Evolutionary conservation across 2,797 vertebrate species (phyloP).

Genomic region (Hemitrygon akajei): DNA sequence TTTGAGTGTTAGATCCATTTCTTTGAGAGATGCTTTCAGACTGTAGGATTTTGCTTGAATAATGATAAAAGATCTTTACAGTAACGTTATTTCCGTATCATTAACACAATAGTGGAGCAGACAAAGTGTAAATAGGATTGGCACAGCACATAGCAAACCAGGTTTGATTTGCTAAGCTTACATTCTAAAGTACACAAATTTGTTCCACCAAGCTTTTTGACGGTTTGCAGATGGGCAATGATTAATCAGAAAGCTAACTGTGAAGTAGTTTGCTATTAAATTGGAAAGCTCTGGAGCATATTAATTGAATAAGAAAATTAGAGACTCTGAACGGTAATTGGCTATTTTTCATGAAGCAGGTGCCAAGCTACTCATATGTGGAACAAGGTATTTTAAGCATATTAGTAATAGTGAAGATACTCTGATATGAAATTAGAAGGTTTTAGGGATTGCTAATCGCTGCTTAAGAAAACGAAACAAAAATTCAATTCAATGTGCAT

Average conservation of each 20-base stretch:
- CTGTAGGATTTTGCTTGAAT: background rate
- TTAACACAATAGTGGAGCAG: constrained; percentile 67
- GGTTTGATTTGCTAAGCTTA: constrained; percentile 72
- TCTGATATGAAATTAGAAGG: constrained; percentile 95
- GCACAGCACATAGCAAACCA: constrained; percentile 74
- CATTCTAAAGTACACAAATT: constrained; percentile 85
- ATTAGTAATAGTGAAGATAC: constrained; percentile 98
- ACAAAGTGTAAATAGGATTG: constrained; percentile 72
- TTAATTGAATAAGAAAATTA: constrained; percentile 99
- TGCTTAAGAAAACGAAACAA: background rate
- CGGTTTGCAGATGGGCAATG: constrained; percentile 96
- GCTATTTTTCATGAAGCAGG: constrained; percentile 97
- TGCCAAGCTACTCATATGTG: constrained; percentile 98
- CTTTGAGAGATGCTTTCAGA: background rate
- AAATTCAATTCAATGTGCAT: background rate
- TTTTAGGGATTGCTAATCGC: constrained; percentile 57
- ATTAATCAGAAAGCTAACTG: constrained; percentile 99
- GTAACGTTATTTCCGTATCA: constrained; percentile 68
- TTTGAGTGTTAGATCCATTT: background rate
- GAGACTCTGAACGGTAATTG: constrained; percentile 96
- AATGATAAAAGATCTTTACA: constrained; percentile 72
- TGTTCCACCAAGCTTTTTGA: constrained; percentile 89
- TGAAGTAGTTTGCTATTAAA: constrained; percentile 99
- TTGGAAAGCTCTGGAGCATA: constrained; percentile 99
- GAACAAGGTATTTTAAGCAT: constrained; percentile 99